Evolutionary conservation across 2,888 invertebrate genomes (phyloP), one percentile per base, ranked within the genome.

Genomic region (Alloscopus bannaensis): DNA sequence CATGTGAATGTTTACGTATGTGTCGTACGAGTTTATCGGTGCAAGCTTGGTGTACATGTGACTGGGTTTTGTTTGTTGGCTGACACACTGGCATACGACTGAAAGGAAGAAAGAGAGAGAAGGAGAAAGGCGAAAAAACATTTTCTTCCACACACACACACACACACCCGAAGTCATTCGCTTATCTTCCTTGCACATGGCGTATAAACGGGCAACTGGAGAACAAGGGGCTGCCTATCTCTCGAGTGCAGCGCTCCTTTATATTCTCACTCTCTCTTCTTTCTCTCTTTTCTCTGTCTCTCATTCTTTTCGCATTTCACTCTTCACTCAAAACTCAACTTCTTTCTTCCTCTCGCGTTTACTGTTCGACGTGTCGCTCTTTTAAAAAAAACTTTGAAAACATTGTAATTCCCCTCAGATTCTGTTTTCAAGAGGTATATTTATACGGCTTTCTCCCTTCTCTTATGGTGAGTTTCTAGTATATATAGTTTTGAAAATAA

Each of bases 121-220:
- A 64, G 59, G 52, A 76, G 40, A n/a, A n/a, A n/a, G n/a, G n/a
- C n/a, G n/a, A n/a, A n/a, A n/a, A n/a, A 59, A 36, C 59, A 45
- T 69, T 69, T 66, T 47, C 45, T 57, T 62, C 59, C 57, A 76
- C n/a, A n/a, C n/a, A n/a, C n/a, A n/a, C n/a, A n/a, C n/a, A n/a
- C n/a, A n/a, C n/a, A n/a, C n/a, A n/a, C 79, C 55, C 72, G 65
- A 50, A 73, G 64, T 80, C 73, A 83, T 81, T 77, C 65, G 75
- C 84, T 84, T 84, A 84, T 84, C 84, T 84, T 81, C 71, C 75
- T 80, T 80, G 81, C 81, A 84, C 82, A 84, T 70, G 81, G 80
- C 82, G 76, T 75, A 80, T 78, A 55, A 75, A 65, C 72, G 47
- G 73, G 47, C 59, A 59, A 81, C 70, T 60, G 76, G 77, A 81